Conservation (phyloP, 2,888 invertebrate genomes). For the Morinoia aosen region DNA sequence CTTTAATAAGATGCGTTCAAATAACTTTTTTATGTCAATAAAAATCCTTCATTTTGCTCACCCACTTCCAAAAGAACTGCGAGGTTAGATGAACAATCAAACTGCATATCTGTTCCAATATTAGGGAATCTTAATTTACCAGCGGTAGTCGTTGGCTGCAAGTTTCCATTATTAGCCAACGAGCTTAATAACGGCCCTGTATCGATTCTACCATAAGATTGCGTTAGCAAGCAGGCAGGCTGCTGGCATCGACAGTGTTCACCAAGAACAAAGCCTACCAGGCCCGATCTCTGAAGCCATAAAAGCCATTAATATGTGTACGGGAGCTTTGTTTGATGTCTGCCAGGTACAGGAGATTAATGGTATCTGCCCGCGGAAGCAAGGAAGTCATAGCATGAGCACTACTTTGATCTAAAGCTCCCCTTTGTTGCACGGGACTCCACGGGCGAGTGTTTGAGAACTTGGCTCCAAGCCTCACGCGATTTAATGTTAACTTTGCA, state of each 20-base stretch:
- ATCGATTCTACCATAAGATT: background rate
- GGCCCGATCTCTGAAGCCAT: constrained; percentile 35
- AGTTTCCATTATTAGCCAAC: background rate
- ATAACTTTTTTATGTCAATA: background rate
- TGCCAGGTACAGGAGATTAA: constrained; percentile 34
- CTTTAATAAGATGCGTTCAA: background rate
- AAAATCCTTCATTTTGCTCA: background rate
- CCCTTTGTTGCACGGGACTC: constrained; percentile 14
- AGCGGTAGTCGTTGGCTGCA: background rate
- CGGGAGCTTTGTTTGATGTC: constrained; percentile 42
- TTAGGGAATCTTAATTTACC: background rate
- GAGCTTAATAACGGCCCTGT: background rate
- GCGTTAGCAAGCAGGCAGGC: background rate
- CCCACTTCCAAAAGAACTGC: background rate
- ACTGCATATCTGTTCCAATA: background rate
- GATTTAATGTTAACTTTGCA: background rate
- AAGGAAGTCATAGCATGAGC: background rate
- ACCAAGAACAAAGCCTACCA: background rate
- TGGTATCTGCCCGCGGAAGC: constrained; percentile 24
- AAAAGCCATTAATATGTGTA: constrained; percentile 46
- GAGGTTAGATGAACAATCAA: background rate
- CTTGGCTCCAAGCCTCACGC: background rate
- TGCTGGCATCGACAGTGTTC: background rate
- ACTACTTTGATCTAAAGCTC: constrained; percentile 31
- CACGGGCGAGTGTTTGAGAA: background rate